Base-by-base conservation (phyloP, 92 coral and sea anemone genomes). In the Palythoa grandiflora region DNA sequence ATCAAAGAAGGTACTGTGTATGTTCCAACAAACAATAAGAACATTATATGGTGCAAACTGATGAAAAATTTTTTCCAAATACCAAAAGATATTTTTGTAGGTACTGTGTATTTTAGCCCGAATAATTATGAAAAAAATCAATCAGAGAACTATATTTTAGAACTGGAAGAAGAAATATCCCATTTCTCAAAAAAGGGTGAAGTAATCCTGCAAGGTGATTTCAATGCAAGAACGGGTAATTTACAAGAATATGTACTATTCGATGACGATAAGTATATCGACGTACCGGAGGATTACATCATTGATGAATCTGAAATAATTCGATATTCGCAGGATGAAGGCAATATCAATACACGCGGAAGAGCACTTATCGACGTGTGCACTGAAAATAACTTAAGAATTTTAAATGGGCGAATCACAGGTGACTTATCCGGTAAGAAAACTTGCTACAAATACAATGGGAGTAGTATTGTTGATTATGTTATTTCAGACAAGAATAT, bases 31-130 rank as follows among this genome's bases (percentile, higher is more conserved):
- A 40, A 83, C 16, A 83, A 66, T 28, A 16, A 83, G 15, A 83
- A 83, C 51, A 51, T 87, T n/a, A 71, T 87, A 16, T 87, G 89
- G 85, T 77, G 71, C 35, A 87, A 87, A 63, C 37, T 87, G 54
- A 54, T 75, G 40, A 87, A 87, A 61, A 54, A 51, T 2, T 77
- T 75, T 37, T 87, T 87, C 38, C 83, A 77, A 16, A 44, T 77
- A 38, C 48, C 36, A 1, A 35, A 44, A 48, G 89, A 87, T 76
- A 61, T 75, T 38, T 87, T 77, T 50, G 78, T 87, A 15, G 77
- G 89, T 13, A 57, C 77, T 6, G 89, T 83, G 50, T 68, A 83
- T 68, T 37, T 83, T 83, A 71, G 19, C 38, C 87, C 61, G 1
- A 14, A 15, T 35, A 72, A 72, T 72, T 72, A 38, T 35, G 77